Conservation (phyloP, 2,888 invertebrate species). For the Ornithoptera alexandrae region DNA sequence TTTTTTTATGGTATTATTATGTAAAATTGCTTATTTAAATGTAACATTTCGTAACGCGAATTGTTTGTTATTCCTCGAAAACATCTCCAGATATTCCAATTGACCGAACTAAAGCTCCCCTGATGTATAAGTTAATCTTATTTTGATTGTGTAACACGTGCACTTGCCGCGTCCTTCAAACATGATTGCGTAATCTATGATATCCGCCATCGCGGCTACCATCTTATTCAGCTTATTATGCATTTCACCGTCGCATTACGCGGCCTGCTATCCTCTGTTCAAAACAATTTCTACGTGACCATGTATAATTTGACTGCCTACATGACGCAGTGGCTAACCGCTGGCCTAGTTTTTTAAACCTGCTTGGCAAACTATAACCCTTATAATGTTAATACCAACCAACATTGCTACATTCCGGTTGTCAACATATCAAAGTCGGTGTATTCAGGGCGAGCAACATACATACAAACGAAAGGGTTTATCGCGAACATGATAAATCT, state of each 20-base stretch:
- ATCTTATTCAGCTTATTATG: slow-evolving; percentile 40
- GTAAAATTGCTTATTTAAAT: slow-evolving; percentile 44
- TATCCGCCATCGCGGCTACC: slow-evolving; percentile 28
- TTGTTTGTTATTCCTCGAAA: slow-evolving; percentile 43
- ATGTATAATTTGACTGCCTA: background rate
- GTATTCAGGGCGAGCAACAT: no score
- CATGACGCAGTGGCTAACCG: no score
- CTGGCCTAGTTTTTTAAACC: no score
- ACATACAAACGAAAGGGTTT: no score
- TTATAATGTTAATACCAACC: no score
- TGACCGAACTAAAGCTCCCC: slow-evolving; percentile 36
- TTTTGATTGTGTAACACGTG: slow-evolving; percentile 47
- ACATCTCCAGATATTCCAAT: slow-evolving; percentile 43
- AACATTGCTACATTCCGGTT: no score
- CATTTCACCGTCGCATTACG: slow-evolving; percentile 28
- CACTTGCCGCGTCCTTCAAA: slow-evolving; percentile 52
- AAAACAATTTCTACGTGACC: background rate
- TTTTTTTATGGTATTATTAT: slow-evolving; percentile 46
- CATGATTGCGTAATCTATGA: slow-evolving; percentile 38
- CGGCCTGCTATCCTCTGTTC: background rate
- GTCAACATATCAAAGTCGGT: no score
- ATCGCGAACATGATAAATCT: no score
- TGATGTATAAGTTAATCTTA: slow-evolving; percentile 39
- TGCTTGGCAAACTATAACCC: no score
- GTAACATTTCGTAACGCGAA: slow-evolving; percentile 42